Base-by-base conservation (phyloP, 2,888 invertebrate genomes). In the Glyphotaelius pellucidus region DNA sequence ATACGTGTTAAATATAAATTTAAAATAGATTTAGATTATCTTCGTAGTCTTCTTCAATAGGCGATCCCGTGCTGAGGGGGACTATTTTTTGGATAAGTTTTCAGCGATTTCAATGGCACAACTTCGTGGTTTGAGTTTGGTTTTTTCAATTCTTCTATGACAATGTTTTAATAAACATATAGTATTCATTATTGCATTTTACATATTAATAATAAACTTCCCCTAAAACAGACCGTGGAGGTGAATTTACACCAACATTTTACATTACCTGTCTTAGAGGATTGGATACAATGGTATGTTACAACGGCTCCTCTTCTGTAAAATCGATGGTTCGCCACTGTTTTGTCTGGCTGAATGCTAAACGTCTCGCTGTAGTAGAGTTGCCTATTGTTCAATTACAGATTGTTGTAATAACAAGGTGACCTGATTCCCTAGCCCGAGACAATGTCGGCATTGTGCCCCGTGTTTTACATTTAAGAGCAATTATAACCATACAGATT, bases 381-480 rank as follows among this genome's bases (percentile, higher is more conserved):
- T 52, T 19, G 14, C 52, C 31, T 31, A 83, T 83, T 83, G 83
- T 32, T 83, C 35, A 83, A 38, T 83, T 83, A 35, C 35, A 83
- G 83, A 83, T 83, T 83, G 32, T 83, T 83, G 32, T 15, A 19
- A 83, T 32, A 32, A 83, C 83, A 32, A 83, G 83, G 83, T 83
- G 83, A 38, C 83, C 83, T 83, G 35, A 25, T 83, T 83, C 35
- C 83, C 83, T 32, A 25, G 38, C 32, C 32, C 12, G 19, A 38
- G 9, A 83, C 35, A 83, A 32, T 35, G n/a, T 83, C 19, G 25
- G 83, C 83, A 83, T 83, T 83, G 81, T 83, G 83, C 35, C 35
- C 25, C 35, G 83, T 32, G 12, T 83, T 83, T 32, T 35, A 32
- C 83, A 32, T 83, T 83, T 35, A 35, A 35, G 83, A 38, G 19